These are phyloP conservation scores for Spinus pinus DNA, from an alignment of 2,797 vertebrate species.

Conservation along the genomic window DNA sequence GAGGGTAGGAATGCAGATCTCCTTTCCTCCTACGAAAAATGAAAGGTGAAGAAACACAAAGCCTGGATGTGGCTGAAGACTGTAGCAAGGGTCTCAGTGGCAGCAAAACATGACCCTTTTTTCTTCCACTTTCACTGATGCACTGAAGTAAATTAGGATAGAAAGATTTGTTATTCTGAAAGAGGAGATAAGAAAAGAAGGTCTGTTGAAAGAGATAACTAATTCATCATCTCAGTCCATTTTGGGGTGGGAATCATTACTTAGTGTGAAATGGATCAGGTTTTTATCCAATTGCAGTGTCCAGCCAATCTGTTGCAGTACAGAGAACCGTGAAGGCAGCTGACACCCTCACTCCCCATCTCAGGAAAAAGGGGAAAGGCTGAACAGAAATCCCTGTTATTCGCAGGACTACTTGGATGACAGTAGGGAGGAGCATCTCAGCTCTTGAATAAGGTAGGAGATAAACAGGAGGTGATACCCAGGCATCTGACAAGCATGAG, in stretches of 20 bases:
- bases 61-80: background rate
- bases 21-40: background rate
- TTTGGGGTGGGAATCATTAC: background rate
- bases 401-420: background rate
- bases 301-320: background rate
- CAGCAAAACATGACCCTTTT: background rate
- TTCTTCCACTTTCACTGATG: background rate
- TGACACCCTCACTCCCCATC: background rate
- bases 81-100: background rate
- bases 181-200: background rate
- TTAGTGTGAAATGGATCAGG: background rate
- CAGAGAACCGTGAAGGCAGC: background rate
- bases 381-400: background rate
- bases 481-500: background rate
- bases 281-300: background rate
- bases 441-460: background rate
- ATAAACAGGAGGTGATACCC: background rate
- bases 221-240: background rate
- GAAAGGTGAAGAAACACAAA: background rate
- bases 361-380: background rate
- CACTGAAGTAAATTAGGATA: background rate
- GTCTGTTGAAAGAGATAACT: background rate
- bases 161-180: background rate
- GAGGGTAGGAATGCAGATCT: background rate
- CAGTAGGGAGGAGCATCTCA: background rate